Percentiles rank a stretch among this genome's conserved stretches.
These are phyloP conservation scores for Cyrtonyx montezumae DNA, from an alignment of 2,113 vertebrate genomes.

Conservation along the genomic window DNA sequence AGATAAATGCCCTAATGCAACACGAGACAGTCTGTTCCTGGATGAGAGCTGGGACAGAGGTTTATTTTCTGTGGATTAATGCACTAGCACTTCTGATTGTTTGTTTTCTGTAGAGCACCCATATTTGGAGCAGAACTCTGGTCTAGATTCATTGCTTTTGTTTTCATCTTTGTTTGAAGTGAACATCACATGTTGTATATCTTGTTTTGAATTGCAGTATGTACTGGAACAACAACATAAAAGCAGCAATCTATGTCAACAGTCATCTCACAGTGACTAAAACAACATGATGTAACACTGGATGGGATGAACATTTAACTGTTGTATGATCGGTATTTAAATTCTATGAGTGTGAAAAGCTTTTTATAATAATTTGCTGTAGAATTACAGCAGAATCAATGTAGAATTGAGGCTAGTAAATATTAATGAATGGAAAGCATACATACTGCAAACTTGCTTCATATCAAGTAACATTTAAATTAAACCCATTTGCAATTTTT, in stretches of 20 bases:
- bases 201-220: neutral
- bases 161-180: neutral
- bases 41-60: neutral
- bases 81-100: neutral
- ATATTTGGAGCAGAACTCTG: neutral
- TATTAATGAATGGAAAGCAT: neutral
- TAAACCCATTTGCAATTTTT: neutral
- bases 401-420: neutral
- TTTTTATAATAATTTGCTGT: neutral
- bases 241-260: neutral
- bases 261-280: neutral
- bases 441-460: neutral
- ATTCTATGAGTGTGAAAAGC: neutral
- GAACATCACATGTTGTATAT: neutral
- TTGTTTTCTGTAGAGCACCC: neutral
- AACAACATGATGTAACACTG: neutral
- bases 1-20: neutral
- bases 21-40: neutral
- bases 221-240: neutral
- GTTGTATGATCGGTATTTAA: neutral
- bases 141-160: neutral
- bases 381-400: neutral
- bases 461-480: neutral
- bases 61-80: neutral
- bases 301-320: neutral